Conservation (phyloP, 2,888 invertebrate species). For the Andrena marginata region DNA sequence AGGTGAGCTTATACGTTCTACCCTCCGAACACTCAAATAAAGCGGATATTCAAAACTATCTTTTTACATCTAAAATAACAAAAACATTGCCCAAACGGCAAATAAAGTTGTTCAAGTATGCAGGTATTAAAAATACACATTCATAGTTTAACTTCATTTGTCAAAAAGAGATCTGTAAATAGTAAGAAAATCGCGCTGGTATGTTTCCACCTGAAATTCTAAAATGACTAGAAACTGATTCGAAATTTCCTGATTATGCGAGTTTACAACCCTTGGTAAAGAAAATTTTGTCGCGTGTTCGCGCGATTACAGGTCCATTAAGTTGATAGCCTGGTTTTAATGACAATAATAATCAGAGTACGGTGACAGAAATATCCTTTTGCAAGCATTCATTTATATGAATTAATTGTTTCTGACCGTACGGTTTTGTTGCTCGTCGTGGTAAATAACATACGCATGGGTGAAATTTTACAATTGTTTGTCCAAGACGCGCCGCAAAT, state of each 20-base stretch:
- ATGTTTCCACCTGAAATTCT: background rate
- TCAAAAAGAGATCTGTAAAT: too few relatives aligned
- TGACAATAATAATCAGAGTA: background rate
- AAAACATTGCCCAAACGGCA: too few relatives aligned
- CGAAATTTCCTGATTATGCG: conserved; percentile 30
- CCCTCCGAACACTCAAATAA: too few relatives aligned
- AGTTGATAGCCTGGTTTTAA: conserved; percentile 62
- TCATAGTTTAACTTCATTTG: too few relatives aligned
- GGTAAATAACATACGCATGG: background rate
- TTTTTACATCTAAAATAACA: too few relatives aligned
- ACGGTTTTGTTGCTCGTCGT: background rate
- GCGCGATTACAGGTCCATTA: conserved; percentile 76
- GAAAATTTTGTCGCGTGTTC: conserved; percentile 46
- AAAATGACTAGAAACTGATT: conserved; percentile 21
- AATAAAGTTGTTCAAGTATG: too few relatives aligned
- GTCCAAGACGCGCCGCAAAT: background rate
- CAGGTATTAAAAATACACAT: too few relatives aligned
- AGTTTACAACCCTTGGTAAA: conserved; percentile 11
- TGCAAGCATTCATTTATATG: conserved; percentile 1
- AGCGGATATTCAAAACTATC: too few relatives aligned
- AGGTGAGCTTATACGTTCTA: too few relatives aligned
- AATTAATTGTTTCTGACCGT: background rate
- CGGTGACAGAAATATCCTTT: background rate
- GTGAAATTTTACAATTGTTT: background rate
- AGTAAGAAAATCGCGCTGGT: too few relatives aligned